Percentiles rank a stretch among this genome's conserved stretches.
These are phyloP conservation scores for Blennius ocellaris DNA, from an alignment of 2,113 vertebrate species.

Conservation along the genomic window DNA sequence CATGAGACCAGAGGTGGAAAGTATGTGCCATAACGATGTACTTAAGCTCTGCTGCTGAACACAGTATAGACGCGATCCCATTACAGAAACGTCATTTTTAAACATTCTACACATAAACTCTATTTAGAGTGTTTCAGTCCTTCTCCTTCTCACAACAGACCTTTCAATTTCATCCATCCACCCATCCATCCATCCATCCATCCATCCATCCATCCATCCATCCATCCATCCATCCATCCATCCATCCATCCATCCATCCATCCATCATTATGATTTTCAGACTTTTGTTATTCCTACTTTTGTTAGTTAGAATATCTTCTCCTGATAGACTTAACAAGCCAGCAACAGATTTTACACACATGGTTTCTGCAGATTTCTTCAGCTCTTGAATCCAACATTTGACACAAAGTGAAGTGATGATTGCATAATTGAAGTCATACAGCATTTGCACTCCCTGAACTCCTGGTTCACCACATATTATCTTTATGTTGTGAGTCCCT, in stretches of 20 bases:
- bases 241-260: too few species aligned
- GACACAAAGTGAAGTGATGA: too few species aligned
- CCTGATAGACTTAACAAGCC: background rate
- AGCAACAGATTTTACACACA: background rate
- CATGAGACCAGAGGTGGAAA: conserved; percentile 64
- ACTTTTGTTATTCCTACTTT: background rate
- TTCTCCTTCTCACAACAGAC: background rate
- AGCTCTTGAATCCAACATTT: background rate
- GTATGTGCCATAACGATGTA: conserved; percentile 12
- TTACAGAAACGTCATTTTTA: background rate
- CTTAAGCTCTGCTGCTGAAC: background rate
- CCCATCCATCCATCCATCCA: too few species aligned
- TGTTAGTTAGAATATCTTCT: background rate
- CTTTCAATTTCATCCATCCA: too few species aligned
- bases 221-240: too few species aligned
- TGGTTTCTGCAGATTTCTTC: background rate
- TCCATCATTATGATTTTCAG: too few species aligned
- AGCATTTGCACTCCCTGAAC: too few species aligned
- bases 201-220: too few species aligned
- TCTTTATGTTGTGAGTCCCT: too few species aligned
- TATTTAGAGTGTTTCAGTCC: background rate
- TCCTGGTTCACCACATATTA: too few species aligned
- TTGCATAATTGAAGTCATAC: too few species aligned
- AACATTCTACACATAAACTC: background rate
- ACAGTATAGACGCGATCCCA: background rate